These are phyloP conservation scores for Melanotaenia trifasciata DNA, from an alignment of 2,797 vertebrate genomes.

Conservation along the genomic window DNA sequence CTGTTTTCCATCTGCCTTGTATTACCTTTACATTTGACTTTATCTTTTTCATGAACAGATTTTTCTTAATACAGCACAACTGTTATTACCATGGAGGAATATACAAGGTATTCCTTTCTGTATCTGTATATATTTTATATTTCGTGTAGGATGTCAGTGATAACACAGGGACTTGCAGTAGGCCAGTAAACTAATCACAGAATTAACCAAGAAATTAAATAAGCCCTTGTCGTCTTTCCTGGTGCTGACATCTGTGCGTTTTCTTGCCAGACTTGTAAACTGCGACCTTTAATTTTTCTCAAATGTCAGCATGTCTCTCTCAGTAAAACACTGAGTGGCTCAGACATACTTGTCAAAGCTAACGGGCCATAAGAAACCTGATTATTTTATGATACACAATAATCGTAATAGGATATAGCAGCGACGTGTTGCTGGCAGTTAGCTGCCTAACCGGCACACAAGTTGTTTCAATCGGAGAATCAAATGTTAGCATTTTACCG, in stretches of 20 bases:
- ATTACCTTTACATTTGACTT: no score
- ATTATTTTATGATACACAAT: constrained; percentile 27
- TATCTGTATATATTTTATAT: no score
- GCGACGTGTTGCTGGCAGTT: neutral
- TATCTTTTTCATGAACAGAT: no score
- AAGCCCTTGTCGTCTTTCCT: neutral
- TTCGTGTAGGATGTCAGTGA: neutral
- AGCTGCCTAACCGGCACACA: neutral
- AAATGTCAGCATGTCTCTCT: neutral
- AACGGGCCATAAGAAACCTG: neutral
- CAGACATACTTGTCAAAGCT: constrained; percentile 7
- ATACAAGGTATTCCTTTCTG: no score
- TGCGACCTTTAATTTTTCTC: constrained; percentile 8
- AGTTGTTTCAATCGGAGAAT: neutral
- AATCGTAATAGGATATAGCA: constrained; percentile 32
- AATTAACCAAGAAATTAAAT: neutral
- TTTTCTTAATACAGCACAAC: no score
- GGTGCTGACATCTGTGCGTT: neutral
- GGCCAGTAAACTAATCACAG: neutral
- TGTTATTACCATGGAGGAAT: no score
- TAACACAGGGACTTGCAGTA: neutral
- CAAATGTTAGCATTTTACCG: constrained; percentile 16
- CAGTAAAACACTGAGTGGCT: neutral
- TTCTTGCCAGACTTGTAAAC: neutral
- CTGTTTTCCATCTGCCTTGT: no score